A percentile compares a stretch with the other conserved stretches of the same genome.
These are phyloP conservation scores for Phyllotis vaccarum DNA, from an alignment of 2,797 vertebrate species.

Conservation along the genomic window DNA sequence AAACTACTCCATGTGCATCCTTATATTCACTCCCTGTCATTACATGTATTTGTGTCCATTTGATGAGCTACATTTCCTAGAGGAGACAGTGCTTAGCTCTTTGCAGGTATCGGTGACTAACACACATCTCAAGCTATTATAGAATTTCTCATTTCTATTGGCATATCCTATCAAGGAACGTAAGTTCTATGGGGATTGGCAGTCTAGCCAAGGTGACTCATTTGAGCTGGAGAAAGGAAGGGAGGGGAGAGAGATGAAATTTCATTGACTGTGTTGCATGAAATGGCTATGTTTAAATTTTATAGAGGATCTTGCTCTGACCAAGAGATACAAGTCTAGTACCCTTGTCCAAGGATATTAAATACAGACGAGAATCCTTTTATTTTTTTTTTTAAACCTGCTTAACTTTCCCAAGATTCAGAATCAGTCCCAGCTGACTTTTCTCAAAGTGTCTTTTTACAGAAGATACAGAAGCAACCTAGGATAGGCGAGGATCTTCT, in stretches of 20 bases:
- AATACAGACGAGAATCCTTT: constrained; percentile 67
- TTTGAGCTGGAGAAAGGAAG: constrained; percentile 70
- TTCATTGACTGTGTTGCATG: constrained; percentile 56
- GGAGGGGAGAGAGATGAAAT: constrained; percentile 50
- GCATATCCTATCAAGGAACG: constrained; percentile 78
- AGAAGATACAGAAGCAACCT: neutral
- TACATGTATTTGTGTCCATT: constrained; percentile 23
- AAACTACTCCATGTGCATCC: neutral
- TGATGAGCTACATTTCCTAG: constrained; percentile 73
- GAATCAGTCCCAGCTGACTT: constrained; percentile 59
- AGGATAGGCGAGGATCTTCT: neutral
- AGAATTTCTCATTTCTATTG: constrained; percentile 80
- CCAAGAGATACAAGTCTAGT: constrained; percentile 76
- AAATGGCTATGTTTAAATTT: constrained; percentile 77
- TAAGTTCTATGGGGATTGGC: constrained; percentile 78
- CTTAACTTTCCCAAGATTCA: constrained; percentile 72
- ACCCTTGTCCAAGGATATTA: constrained; percentile 77
- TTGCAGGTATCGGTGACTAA: constrained; percentile 60
- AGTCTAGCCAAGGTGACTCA: constrained; percentile 80
- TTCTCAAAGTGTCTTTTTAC: constrained; percentile 37
- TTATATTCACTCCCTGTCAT: constrained; percentile 30
- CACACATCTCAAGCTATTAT: constrained; percentile 52
- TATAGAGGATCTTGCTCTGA: constrained; percentile 69
- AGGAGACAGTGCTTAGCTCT: constrained; percentile 61
- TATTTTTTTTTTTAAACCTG: neutral